Evolutionary conservation across 2,797 vertebrate species (phyloP), one percentile per base, ranked within the genome.

Genomic region (Sebastes variabilis): DNA sequence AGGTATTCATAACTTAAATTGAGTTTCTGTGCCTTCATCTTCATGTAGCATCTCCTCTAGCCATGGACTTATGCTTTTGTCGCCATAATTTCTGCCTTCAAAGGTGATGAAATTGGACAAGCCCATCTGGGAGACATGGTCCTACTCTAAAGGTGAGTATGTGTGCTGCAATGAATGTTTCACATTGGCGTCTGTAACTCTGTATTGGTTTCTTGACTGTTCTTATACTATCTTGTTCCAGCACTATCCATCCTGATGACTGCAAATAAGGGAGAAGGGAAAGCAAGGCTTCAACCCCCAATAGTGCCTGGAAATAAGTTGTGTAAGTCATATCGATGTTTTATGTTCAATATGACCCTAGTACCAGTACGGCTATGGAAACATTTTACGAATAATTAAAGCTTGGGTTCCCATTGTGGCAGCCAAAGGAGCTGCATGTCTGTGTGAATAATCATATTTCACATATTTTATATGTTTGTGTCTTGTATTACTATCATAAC

Each of bases 1-100:
- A 95, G 94, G 94, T 94, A 91, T 52, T 58, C 6, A 2, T 14
- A 32, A 1, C 5, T 25, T 0, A 66, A 24, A 29, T 18, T 4
- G 0, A 3, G 20, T 52, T 59, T 78, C 10, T 66, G 5, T 18
- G 34, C 4, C 27, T 16, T 46, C 16, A 13, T 69, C 16, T 11
- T 68, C 4, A 34, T 65, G 6, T 9, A 25, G 6, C 8, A 4
- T 42, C 25, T 56, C 22, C 52, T 72, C 16, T 20, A 29, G 7
- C 10, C 9, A 27, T 68, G 5, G 2, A 0, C 2, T 60, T 12
- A 36, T 32, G 20, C 29, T 32, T 78, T 52, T 61, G 18, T 34
- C 22, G 55, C 5, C 16, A 73, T 66, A 14, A 62, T 4, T 64
- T 77, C 12, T 78, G 4, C 55, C 8, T 60, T 79, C 3, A 14